These are phyloP conservation scores for Sipha flava DNA, from an alignment of 1,140 invertebrate species.

Conservation along the genomic window DNA sequence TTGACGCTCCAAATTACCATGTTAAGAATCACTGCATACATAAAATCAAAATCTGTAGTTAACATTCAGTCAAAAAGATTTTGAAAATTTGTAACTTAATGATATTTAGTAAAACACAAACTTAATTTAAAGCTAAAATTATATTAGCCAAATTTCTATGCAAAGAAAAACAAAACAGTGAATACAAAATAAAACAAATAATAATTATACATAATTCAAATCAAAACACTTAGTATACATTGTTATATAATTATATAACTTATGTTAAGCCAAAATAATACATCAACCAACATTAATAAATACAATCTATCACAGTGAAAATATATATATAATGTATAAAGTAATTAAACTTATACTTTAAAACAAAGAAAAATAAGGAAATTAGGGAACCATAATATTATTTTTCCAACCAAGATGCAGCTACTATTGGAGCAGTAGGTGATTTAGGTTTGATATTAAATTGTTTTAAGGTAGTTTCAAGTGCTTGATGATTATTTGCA, in stretches of 20 bases:
- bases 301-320: conserved; percentile 15
- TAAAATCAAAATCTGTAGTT: background rate
- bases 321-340: background rate
- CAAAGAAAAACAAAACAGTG: background rate
- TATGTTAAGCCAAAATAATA: background rate
- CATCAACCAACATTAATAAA: background rate
- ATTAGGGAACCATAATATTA: conserved; percentile 42
- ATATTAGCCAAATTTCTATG: background rate
- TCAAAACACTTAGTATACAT: background rate
- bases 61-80: background rate
- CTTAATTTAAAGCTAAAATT: background rate
- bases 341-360: background rate
- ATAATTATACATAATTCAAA: background rate
- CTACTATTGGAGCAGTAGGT: conserved; percentile 53
- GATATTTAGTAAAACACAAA: background rate
- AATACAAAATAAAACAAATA: background rate
- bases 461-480: conserved; percentile 91
- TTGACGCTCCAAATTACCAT: no score
- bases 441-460: conserved; percentile 84
- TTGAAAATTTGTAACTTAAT: background rate
- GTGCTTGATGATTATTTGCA: conserved; percentile 83
- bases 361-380: background rate
- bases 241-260: background rate
- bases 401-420: conserved; percentile 70
- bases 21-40: no score